Evolutionary conservation across 2,797 vertebrate species (phyloP).

Genomic region (Silurus aristotelis): DNA sequence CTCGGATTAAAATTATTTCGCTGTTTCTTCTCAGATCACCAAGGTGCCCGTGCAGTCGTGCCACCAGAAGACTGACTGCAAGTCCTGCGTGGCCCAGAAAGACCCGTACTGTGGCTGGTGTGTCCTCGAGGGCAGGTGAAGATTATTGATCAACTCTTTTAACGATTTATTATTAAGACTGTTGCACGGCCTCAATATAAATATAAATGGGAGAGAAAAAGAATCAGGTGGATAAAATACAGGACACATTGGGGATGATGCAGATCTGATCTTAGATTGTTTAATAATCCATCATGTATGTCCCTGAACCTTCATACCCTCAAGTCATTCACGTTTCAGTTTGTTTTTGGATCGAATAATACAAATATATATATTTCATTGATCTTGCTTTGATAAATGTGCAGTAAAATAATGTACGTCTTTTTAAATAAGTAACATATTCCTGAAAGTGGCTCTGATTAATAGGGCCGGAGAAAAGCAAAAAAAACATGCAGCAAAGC

Average conservation of each 20-base stretch:
- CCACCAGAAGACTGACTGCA: slow-evolving; percentile 77
- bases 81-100: slow-evolving; percentile 79
- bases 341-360: background rate
- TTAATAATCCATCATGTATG: background rate
- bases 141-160: slow-evolving; percentile 16
- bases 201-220: background rate
- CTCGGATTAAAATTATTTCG: background rate
- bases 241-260: background rate
- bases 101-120: slow-evolving; percentile 99
- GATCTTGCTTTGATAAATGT: background rate
- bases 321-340: background rate
- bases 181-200: background rate
- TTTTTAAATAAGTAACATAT: background rate
- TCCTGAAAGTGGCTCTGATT: background rate
- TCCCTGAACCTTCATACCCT: background rate
- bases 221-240: background rate
- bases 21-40: slow-evolving; percentile 78
- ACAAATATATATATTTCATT: background rate
- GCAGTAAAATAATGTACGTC: background rate
- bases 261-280: background rate
- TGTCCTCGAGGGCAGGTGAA: slow-evolving; percentile 89
- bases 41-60: slow-evolving; percentile 90
- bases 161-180: background rate
- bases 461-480: background rate
- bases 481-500: background rate